phyloP scores from a whole-genome alignment of 2,888 invertebrate species.

The Ganaspis brasiliensis region DNA sequence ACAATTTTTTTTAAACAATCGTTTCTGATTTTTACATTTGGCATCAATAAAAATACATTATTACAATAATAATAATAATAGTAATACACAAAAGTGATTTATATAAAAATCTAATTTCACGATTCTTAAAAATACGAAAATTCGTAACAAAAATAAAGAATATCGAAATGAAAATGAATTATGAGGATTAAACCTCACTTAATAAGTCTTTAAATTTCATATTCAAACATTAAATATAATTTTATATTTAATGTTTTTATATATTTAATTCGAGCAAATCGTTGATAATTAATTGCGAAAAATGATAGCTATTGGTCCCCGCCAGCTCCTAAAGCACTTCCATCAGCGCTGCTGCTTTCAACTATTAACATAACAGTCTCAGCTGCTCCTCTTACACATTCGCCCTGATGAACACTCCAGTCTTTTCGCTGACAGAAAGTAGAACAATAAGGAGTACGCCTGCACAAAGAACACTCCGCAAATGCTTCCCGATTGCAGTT shows the following conservation, averaged over 20 bases:
- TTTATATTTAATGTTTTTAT: background rate
- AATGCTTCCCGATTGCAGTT: slow-evolving; percentile 94
- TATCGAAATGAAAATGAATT: background rate
- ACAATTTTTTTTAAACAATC: background rate
- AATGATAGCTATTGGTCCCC: slow-evolving; percentile 78
- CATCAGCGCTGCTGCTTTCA: slow-evolving; percentile 83
- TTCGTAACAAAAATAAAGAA: background rate
- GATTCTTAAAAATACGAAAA: slow-evolving; percentile 1
- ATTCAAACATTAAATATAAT: too few relatives aligned
- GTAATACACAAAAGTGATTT: background rate
- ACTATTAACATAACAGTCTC: slow-evolving; percentile 94
- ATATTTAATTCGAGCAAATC: slow-evolving; percentile 37
- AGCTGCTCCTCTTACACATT: slow-evolving; percentile 88
- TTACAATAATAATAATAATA: background rate
- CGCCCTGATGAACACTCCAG: slow-evolving; percentile 93
- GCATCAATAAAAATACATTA: background rate
- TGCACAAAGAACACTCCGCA: slow-evolving; percentile 93
- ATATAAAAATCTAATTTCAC: background rate
- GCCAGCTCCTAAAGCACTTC: slow-evolving; percentile 68
- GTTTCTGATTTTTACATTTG: background rate
- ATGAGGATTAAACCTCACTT: background rate
- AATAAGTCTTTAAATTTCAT: slow-evolving; percentile 9
- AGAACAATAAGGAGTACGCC: slow-evolving; percentile 93
- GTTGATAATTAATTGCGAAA: slow-evolving; percentile 69
- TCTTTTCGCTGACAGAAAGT: slow-evolving; percentile 95